These are phyloP conservation scores for Romanogobio albipinnatus DNA, from an alignment of 2,113 vertebrate genomes.

Conservation along the genomic window DNA sequence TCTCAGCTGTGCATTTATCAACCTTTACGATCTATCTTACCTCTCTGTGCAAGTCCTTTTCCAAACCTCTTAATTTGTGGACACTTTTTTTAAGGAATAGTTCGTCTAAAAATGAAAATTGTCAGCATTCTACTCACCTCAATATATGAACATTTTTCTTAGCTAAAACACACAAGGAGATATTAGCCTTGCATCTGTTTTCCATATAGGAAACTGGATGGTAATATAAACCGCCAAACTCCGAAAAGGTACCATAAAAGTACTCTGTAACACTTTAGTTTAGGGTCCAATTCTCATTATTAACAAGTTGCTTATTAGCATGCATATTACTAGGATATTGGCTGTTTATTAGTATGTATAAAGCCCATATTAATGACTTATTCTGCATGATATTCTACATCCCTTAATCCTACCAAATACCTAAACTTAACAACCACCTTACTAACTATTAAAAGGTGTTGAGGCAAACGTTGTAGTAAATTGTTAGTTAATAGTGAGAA, in stretches of 20 bases:
- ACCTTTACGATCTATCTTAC: conserved; percentile 72
- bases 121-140: not conserved
- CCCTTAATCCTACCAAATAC: no score
- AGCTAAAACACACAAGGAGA: not conserved
- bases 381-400: no score
- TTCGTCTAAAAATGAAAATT: conserved; percentile 39
- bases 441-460: no score
- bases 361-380: no score
- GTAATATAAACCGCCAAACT: not conserved
- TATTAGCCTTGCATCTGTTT: not conserved
- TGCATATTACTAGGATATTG: no score
- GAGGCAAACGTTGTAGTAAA: no score
- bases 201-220: not conserved
- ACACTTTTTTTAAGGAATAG: conserved; percentile 65
- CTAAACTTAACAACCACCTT: no score
- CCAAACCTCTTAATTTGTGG: conserved; percentile 75
- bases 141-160: not conserved
- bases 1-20: conserved; percentile 76
- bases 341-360: no score
- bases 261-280: not conserved
- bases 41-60: conserved; percentile 66
- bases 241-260: not conserved
- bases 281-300: no score
- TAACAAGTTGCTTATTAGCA: no score
- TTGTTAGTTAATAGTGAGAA: no score